Evolutionary conservation across 2,113 vertebrate species (phyloP).

Genomic region (Peromyscus maniculatus): DNA sequence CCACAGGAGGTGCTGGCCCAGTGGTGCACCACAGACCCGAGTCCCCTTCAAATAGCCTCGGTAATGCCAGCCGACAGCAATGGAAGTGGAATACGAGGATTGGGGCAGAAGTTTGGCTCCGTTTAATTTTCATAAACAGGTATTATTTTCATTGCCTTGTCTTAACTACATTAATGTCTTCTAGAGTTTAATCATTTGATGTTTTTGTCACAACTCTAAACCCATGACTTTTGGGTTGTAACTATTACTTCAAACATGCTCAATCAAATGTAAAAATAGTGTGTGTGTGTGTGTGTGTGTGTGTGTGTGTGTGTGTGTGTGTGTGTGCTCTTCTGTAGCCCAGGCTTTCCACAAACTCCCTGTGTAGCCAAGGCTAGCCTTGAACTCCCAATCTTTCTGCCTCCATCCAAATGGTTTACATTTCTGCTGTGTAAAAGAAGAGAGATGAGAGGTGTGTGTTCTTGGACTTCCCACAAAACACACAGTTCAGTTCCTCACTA

Average conservation of each 20-base stretch:
- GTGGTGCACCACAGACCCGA: not conserved
- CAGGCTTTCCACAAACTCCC: not conserved
- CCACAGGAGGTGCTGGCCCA: not conserved
- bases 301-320: not conserved
- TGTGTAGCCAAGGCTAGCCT: not conserved
- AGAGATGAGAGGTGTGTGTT: not conserved
- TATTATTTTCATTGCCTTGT: conserved; percentile 67
- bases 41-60: conserved; percentile 43
- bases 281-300: not conserved
- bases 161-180: conserved; percentile 56
- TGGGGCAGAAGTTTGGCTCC: conserved; percentile 28
- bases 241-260: not conserved
- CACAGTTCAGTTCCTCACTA: not conserved
- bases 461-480: not conserved
- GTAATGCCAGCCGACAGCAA: conserved; percentile 21
- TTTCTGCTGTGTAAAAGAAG: not conserved
- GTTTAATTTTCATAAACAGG: conserved; percentile 34
- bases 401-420: not conserved
- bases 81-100: conserved; percentile 30
- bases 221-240: conserved; percentile 36
- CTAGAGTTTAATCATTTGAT: conserved; percentile 43
- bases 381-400: not conserved
- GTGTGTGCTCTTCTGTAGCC: not conserved
- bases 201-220: conserved; percentile 65
- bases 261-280: not conserved